Conservation (phyloP, 2,113 vertebrate species). For the Hypanus sabinus region DNA sequence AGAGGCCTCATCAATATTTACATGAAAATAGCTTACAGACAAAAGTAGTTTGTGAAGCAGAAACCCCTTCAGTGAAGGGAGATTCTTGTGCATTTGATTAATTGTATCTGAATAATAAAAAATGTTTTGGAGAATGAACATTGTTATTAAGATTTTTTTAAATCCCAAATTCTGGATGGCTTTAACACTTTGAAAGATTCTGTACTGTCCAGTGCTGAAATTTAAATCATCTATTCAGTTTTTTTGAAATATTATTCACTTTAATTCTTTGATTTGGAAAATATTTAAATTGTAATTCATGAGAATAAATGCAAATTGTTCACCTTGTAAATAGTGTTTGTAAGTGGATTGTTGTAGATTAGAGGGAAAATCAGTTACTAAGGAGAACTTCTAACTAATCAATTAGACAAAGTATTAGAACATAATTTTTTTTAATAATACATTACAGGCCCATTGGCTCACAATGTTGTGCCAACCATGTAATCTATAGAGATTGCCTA, state of each 20-base stretch:
- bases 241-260: neutral
- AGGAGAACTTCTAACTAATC: neutral
- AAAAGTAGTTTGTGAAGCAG: neutral
- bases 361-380: neutral
- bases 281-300: slow-evolving; percentile 16
- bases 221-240: neutral
- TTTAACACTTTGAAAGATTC: neutral
- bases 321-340: neutral
- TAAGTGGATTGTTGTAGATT: neutral
- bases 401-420: neutral
- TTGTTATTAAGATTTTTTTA: neutral
- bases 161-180: neutral
- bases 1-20: neutral
- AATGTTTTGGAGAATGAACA: neutral
- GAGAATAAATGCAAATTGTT: neutral
- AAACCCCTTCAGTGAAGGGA: slow-evolving; percentile 25
- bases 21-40: neutral
- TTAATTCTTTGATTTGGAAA: neutral
- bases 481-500: no score
- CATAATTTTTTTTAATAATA: no score
- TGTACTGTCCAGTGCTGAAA: neutral
- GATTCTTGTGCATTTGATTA: neutral
- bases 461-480: no score
- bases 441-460: no score
- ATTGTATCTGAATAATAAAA: neutral